phyloP scores from a whole-genome alignment of 2,888 invertebrate genomes.

The Luperina testacea region DNA sequence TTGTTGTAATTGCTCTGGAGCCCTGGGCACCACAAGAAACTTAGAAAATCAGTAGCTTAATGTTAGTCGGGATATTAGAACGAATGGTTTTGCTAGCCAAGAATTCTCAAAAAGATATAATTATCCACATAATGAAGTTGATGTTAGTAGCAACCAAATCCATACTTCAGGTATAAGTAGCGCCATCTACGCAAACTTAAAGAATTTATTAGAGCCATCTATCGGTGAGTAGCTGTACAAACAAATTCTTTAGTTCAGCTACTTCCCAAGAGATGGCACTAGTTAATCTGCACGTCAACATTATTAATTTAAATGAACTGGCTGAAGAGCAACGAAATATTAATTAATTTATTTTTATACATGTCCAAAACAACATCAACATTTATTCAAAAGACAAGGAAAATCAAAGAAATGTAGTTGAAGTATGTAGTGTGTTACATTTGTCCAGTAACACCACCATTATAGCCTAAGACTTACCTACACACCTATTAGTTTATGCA shows the following conservation, averaged over 20 bases:
- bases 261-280: constrained; percentile 39
- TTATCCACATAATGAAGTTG: not conserved
- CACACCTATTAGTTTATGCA: not conserved
- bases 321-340: not conserved
- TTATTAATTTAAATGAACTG: not conserved
- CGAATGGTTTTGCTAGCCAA: not conserved
- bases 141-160: not conserved
- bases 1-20: not conserved
- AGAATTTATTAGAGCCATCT: constrained; percentile 26
- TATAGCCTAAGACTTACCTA: not conserved
- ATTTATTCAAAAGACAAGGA: not conserved
- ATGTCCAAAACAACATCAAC: not conserved
- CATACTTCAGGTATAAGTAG: not conserved
- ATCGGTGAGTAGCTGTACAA: not conserved
- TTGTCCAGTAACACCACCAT: not conserved
- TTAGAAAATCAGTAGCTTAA: not conserved
- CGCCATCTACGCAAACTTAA: constrained; percentile 39
- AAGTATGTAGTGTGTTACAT: not conserved
- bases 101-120: not conserved
- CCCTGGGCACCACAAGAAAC: not conserved
- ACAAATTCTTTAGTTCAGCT: constrained; percentile 7
- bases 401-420: not conserved
- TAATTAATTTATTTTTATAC: not conserved
- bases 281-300: not conserved
- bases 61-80: not conserved